phyloP scores from a whole-genome alignment of 2,797 vertebrate genomes.

The Myoxocephalus aenaeus region DNA sequence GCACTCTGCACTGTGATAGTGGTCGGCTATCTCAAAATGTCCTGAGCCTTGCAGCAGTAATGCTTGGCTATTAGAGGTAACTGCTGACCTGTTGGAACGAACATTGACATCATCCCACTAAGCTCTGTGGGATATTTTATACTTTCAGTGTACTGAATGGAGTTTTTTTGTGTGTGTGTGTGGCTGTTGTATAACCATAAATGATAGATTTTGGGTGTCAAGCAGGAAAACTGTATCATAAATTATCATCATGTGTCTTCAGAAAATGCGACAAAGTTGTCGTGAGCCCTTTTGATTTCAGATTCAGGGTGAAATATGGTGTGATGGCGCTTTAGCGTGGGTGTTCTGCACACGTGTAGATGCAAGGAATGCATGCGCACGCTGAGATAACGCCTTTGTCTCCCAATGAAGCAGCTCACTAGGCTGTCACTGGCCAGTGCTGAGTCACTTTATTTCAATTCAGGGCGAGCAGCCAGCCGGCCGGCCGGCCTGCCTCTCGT shows the following conservation, averaged over 20 bases:
- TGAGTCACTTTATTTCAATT: conserved; percentile 60
- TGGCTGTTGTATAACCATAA: neutral
- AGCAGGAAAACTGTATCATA: neutral
- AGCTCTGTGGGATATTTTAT: conserved; percentile 26
- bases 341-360: neutral
- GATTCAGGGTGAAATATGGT: neutral
- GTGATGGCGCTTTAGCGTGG: neutral
- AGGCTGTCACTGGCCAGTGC: conserved; percentile 24
- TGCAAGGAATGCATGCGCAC: neutral
- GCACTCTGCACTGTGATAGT: conserved; percentile 6
- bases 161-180: neutral
- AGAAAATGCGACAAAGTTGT: neutral
- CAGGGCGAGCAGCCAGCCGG: conserved; percentile 13
- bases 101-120: conserved; percentile 39
- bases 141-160: neutral
- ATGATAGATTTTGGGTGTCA: neutral
- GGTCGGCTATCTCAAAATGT: conserved; percentile 43
- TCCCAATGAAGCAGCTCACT: conserved; percentile 36
- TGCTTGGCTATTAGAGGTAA: conserved; percentile 52
- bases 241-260: neutral
- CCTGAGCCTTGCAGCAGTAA: conserved; percentile 46
- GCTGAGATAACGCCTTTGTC: conserved; percentile 24
- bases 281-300: neutral
- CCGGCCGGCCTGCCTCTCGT: conserved; percentile 19
- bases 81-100: conserved; percentile 65